phyloP scores from a whole-genome alignment of 2,888 invertebrate genomes.

The Frankliniella fusca region DNA sequence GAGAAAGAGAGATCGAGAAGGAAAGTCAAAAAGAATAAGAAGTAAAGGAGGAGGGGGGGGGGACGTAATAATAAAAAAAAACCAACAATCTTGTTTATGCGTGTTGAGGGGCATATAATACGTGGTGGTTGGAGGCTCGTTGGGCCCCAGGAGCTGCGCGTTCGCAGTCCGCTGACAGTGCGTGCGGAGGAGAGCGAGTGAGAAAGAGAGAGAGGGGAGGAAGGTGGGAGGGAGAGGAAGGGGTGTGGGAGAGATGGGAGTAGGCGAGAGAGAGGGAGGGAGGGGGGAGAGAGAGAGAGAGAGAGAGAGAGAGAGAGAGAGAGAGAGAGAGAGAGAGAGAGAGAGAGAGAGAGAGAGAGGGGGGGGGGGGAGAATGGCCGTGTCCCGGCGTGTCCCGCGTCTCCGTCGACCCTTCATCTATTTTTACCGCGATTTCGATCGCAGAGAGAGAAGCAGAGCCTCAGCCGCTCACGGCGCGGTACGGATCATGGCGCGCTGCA shows the following conservation, averaged over 20 bases:
- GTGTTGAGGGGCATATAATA: slow-evolving; percentile 16
- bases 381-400: slow-evolving; percentile 15
- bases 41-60: not conserved
- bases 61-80: not conserved
- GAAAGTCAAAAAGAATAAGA: not conserved
- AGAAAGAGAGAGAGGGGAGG: not conserved
- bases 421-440: slow-evolving; percentile 23
- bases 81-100: slow-evolving; percentile 7
- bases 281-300: not conserved
- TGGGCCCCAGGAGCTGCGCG: too few relatives aligned
- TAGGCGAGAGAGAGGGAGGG: too few relatives aligned
- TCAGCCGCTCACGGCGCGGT: not conserved
- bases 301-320: not conserved
- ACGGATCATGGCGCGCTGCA: not conserved
- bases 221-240: not conserved
- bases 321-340: not conserved
- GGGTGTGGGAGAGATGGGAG: too few relatives aligned
- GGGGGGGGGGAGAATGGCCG: not conserved
- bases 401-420: slow-evolving; percentile 24
- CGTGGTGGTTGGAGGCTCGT: not conserved
- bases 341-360: not conserved
- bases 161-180: too few relatives aligned
- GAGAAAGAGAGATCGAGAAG: not conserved
- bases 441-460: not conserved
- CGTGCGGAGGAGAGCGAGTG: not conserved